Evolutionary conservation across 2,113 vertebrate genomes (phyloP), one percentile per base, ranked within the genome.

Genomic region (Pimephales promelas): DNA sequence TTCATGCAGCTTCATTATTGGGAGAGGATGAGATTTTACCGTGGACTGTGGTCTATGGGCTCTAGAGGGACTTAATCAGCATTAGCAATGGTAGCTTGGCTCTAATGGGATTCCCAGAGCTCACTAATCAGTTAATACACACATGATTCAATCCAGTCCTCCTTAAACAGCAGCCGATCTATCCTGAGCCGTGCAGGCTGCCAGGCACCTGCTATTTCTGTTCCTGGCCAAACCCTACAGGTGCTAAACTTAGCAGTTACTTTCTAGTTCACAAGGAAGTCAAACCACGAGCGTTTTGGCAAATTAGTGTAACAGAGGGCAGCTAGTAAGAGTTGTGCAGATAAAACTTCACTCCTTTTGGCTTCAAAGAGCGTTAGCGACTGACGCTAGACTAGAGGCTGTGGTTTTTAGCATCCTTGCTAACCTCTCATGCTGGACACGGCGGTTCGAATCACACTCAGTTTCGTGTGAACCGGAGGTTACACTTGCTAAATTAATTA

Each of bases 111-210:
- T 88, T 91, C 90, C 70, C 82, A 86, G 84, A 83, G 76, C 80
- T 66, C 74, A 22, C 78, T 90, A 90, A 90, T 91, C 70, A 90
- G 88, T 74, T 91, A 82, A 93, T 85, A 86, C 74, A 83, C 56
- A 84, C 70, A 80, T 0, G 85, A 80, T 72, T 83, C 45, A 81
- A 79, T 79, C 83, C 68, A 79, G 82, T 88, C 71, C 70, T 83
- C 70, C 28, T 52, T 66, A 54, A 76, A 49, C 66, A 79, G 74
- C 81, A 86, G 47, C 20, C 87, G 78, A 83, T 70, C 66, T 79
- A 70, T 62, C 74, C 73, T 34, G 62, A 36, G 56, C 81, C 68
- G 70, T 82, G 28, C 1, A 2, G 75, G 76, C 31, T 14, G 85
- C 83, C 87, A 90, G 89, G 59, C 45, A 34, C 49, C 75, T 16